Conservation (phyloP, 2,888 invertebrate genomes). For the Gasteruption jaculator region DNA sequence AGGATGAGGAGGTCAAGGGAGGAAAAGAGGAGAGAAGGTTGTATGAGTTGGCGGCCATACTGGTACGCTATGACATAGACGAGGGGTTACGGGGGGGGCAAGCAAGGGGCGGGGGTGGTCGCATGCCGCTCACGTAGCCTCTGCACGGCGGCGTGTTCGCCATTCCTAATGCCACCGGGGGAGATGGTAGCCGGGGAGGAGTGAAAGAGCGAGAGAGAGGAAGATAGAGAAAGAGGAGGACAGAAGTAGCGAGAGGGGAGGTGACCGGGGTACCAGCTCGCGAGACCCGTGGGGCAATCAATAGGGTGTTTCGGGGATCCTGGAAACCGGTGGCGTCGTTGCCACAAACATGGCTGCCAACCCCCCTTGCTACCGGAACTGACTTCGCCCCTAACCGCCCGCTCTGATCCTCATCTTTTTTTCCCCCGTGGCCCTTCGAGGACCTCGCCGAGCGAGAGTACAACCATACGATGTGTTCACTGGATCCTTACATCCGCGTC, state of each 20-base stretch:
- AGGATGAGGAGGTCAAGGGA: slow-evolving; percentile 23
- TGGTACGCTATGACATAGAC: slow-evolving; percentile 40
- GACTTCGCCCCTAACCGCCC: too few species aligned
- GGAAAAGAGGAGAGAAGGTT: slow-evolving; percentile 38
- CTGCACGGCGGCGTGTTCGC: slow-evolving; percentile 60
- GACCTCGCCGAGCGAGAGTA: too few species aligned
- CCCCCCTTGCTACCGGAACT: slow-evolving; percentile 21
- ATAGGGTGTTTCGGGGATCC: slow-evolving; percentile 56
- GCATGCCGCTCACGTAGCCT: slow-evolving; percentile 60
- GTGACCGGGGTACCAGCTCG: slow-evolving; percentile 39
- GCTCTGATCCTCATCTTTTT: too few species aligned
- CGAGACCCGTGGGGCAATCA: slow-evolving; percentile 52
- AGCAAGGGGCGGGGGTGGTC: slow-evolving; percentile 44
- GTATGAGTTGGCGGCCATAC: slow-evolving; percentile 47
- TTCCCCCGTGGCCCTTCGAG: too few species aligned
- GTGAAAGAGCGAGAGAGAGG: slow-evolving; percentile 19
- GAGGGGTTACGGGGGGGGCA: slow-evolving; percentile 31
- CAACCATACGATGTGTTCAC: too few species aligned
- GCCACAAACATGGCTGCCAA: slow-evolving; percentile 53
- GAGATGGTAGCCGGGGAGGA: slow-evolving; percentile 36
- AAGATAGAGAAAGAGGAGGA: slow-evolving; percentile 17
- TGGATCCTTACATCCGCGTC: too few species aligned
- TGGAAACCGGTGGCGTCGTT: slow-evolving; percentile 45
- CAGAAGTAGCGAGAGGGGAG: slow-evolving; percentile 31
- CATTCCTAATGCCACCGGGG: slow-evolving; percentile 56